A percentile compares a stretch with the other conserved stretches of the same genome.
Conservation (phyloP, 2,888 invertebrate species). For the Trachelus troglodyta region DNA sequence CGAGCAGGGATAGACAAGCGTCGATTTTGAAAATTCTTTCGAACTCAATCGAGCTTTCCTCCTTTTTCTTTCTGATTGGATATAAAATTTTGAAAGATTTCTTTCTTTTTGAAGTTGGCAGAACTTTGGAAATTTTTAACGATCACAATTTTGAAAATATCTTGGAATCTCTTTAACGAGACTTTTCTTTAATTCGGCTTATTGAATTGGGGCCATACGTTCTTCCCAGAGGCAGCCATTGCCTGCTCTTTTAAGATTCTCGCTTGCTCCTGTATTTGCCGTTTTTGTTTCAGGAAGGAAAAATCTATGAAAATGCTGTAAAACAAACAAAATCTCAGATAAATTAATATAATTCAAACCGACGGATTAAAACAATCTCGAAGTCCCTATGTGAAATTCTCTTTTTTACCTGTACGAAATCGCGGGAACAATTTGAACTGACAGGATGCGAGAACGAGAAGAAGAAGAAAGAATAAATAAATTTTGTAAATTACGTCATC, state of each 20-base stretch:
- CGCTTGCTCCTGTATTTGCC: conserved; percentile 73
- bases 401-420: no score
- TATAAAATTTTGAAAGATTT: no score
- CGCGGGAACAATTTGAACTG: no score
- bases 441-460: no score
- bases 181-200: conserved; percentile 51
- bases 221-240: conserved; percentile 60
- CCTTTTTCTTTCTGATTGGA: neutral
- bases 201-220: conserved; percentile 65
- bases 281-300: conserved; percentile 83
- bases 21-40: conserved; percentile 1
- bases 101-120: no score
- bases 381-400: no score
- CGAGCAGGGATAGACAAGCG: no score
- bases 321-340: conserved; percentile 60
- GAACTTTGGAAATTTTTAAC: neutral
- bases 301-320: conserved; percentile 86
- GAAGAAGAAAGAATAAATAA: no score
- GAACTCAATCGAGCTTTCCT: neutral
- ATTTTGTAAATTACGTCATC: no score
- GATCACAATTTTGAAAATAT: conserved; percentile 5
- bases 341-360: conserved; percentile 20
- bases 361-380: no score
- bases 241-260: conserved; percentile 67
- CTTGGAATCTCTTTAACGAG: conserved; percentile 12